Conservation (phyloP, 2,888 invertebrate species). For the Tolmerus cingulatus region DNA sequence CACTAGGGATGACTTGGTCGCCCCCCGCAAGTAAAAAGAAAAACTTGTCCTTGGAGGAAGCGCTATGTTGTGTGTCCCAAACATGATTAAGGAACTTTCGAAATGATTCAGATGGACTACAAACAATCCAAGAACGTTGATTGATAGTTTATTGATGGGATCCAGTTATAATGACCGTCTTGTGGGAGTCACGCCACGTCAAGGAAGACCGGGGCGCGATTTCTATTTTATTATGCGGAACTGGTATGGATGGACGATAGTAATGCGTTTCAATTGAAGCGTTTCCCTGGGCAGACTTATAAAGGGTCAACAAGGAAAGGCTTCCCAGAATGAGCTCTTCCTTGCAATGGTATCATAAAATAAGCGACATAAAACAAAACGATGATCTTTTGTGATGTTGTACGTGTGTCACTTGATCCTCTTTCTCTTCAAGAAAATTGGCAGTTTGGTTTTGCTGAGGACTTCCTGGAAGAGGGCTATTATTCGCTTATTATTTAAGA, state of each 20-base stretch:
- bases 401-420: background rate
- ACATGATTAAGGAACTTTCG: background rate
- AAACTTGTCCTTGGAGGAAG: background rate
- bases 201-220: background rate
- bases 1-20: background rate
- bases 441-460: background rate
- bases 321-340: background rate
- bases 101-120: constrained; percentile 11
- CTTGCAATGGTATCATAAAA: background rate
- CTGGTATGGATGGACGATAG: background rate
- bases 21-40: background rate
- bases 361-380: background rate
- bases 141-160: constrained; percentile 22
- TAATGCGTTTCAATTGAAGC: background rate
- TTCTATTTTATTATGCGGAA: background rate
- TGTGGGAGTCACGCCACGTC: background rate
- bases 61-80: background rate
- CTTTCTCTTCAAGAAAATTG: background rate
- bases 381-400: background rate
- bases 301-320: background rate
- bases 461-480: background rate
- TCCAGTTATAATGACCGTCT: background rate
- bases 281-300: background rate
- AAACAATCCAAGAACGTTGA: background rate
- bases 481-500: background rate